These are phyloP conservation scores for Ibidorhyncha struthersii DNA, from an alignment of 2,113 vertebrate genomes.

Conservation along the genomic window DNA sequence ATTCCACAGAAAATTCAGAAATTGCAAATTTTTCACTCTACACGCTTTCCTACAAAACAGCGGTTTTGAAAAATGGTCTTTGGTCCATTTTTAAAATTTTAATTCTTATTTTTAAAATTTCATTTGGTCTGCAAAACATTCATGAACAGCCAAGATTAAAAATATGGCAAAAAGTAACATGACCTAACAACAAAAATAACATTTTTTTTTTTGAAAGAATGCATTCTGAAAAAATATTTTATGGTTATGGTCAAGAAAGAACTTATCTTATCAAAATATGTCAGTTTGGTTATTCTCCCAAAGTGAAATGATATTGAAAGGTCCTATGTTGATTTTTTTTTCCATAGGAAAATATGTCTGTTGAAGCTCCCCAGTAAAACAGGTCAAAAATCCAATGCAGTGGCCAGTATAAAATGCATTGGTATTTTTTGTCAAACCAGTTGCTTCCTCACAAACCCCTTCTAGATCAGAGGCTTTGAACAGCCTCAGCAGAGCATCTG, in stretches of 20 bases:
- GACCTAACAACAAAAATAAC: not conserved
- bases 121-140: not conserved
- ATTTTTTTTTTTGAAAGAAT: not conserved
- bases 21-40: not conserved
- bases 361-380: not conserved
- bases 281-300: not conserved
- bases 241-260: not conserved
- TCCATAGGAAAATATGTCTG: not conserved
- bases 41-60: not conserved
- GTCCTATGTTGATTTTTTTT: not conserved
- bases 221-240: not conserved
- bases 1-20: constrained; percentile 1
- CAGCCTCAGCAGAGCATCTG: not conserved
- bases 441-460: not conserved
- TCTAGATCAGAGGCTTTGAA: not conserved
- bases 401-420: not conserved
- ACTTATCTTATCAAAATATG: not conserved
- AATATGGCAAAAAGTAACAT: not conserved
- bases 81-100: not conserved
- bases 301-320: not conserved
- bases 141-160: not conserved
- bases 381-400: not conserved
- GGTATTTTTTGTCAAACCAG: not conserved
- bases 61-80: not conserved
- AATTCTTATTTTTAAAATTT: not conserved